Percentiles rank a stretch among this genome's conserved stretches.
Conservation (phyloP, 2,888 invertebrate genomes). For the Oxytorus armatus region DNA sequence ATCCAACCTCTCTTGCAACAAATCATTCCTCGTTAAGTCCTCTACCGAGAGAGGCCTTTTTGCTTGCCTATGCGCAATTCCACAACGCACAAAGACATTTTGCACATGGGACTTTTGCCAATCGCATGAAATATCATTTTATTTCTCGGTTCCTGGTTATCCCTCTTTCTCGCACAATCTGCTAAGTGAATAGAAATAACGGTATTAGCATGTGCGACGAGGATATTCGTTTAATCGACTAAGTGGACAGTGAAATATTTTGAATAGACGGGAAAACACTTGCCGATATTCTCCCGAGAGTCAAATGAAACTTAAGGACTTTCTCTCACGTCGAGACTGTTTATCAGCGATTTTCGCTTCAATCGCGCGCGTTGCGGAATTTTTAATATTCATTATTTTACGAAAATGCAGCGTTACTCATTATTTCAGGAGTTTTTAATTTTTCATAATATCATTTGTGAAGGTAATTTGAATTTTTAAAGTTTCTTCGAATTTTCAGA, state of each 20-base stretch:
- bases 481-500: no score
- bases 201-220: conserved; percentile 11
- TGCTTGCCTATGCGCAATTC: conserved; percentile 19
- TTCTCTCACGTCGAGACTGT: no score
- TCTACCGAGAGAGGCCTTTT: conserved; percentile 31
- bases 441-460: no score
- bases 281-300: no score
- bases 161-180: neutral
- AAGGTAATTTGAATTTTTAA: no score
- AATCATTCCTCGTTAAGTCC: conserved; percentile 79
- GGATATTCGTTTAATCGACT: conserved; percentile 35
- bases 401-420: no score
- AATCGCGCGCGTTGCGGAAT: no score
- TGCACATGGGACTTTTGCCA: conserved; percentile 63
- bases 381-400: neutral
- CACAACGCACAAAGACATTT: conserved; percentile 36
- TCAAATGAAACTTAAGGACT: no score
- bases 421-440: no score
- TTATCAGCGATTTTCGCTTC: no score
- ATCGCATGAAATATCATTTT: conserved; percentile 76
- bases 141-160: conserved; percentile 66
- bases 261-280: no score
- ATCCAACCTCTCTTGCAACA: conserved; percentile 71
- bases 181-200: conserved; percentile 47
- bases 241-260: conserved; percentile 29